Evolutionary conservation across 2,888 invertebrate genomes (phyloP).

Genomic region (Nudaria mundana): DNA sequence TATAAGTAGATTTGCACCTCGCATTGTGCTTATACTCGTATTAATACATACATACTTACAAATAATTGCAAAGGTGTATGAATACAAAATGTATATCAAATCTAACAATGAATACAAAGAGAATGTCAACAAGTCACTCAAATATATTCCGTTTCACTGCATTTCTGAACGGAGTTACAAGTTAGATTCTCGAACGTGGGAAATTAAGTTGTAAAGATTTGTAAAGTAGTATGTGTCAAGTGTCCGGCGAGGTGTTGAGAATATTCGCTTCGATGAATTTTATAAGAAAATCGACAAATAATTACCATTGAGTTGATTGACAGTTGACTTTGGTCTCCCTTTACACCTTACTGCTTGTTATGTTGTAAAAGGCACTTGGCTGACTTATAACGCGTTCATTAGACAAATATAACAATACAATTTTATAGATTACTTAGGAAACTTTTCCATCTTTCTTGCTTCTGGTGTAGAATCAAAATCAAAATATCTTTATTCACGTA

Average conservation of each 20-base stretch:
- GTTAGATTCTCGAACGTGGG: slow-evolving; percentile 30
- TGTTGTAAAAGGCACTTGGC: neutral
- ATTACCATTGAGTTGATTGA: slow-evolving; percentile 7
- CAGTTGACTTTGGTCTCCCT: slow-evolving; percentile 1
- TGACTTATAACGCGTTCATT: neutral
- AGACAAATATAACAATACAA: neutral
- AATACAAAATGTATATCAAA: slow-evolving; percentile 10
- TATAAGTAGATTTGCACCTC: slow-evolving; percentile 1
- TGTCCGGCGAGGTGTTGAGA: slow-evolving; percentile 22
- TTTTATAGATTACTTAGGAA: too few species aligned
- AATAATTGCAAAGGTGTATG: neutral
- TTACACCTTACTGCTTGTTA: neutral
- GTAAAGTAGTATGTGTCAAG: slow-evolving; percentile 28
- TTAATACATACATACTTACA: too few species aligned
- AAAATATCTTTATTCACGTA: too few species aligned
- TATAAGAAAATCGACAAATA: slow-evolving; percentile 9
- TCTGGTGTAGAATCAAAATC: too few species aligned
- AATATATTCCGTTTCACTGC: slow-evolving; percentile 37
- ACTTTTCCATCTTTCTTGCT: too few species aligned
- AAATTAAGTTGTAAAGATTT: slow-evolving; percentile 18
- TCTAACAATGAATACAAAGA: slow-evolving; percentile 30
- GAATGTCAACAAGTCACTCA: slow-evolving; percentile 45
- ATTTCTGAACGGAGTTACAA: slow-evolving; percentile 20
- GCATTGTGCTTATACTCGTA: neutral
- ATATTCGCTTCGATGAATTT: slow-evolving; percentile 16